Evolutionary conservation across 2,113 vertebrate species (phyloP).

Genomic region (Crotalus helleri): DNA sequence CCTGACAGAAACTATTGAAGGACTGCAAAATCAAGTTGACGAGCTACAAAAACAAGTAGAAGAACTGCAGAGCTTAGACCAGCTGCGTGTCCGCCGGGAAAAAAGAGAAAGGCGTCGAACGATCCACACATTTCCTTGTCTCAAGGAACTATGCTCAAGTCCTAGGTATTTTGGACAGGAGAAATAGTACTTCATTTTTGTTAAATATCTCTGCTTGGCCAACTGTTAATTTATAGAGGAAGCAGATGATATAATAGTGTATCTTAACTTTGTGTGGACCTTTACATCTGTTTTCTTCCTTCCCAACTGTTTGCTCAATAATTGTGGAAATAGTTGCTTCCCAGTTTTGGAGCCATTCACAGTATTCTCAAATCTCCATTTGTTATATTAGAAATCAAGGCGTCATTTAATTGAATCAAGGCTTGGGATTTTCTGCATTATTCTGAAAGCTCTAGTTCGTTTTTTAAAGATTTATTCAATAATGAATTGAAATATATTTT

Average conservation of each 20-base stretch:
- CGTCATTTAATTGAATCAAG: background rate
- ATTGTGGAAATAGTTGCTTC: background rate
- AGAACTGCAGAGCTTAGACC: constrained; percentile 85
- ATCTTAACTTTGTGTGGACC: background rate
- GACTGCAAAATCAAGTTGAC: constrained; percentile 89
- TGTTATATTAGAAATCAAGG: background rate
- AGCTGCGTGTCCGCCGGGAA: constrained; percentile 84
- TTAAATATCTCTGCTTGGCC: background rate
- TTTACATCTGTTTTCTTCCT: background rate
- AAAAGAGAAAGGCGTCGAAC: constrained; percentile 89
- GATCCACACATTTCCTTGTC: constrained; percentile 93
- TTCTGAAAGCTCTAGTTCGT: background rate
- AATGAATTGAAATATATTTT: background rate
- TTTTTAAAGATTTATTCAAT: background rate
- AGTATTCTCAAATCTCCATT: background rate
- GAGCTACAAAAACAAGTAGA: constrained; percentile 88
- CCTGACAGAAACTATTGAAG: constrained; percentile 87
- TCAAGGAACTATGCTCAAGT: constrained; percentile 89
- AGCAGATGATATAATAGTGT: background rate
- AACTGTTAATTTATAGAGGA: background rate
- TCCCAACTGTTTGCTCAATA: background rate
- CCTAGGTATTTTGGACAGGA: constrained; percentile 72
- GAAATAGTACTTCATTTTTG: background rate
- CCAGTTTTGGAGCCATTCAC: background rate
- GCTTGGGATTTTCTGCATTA: background rate